Evolutionary conservation across 2,888 invertebrate genomes (phyloP).

Genomic region (Mamestra brassicae): DNA sequence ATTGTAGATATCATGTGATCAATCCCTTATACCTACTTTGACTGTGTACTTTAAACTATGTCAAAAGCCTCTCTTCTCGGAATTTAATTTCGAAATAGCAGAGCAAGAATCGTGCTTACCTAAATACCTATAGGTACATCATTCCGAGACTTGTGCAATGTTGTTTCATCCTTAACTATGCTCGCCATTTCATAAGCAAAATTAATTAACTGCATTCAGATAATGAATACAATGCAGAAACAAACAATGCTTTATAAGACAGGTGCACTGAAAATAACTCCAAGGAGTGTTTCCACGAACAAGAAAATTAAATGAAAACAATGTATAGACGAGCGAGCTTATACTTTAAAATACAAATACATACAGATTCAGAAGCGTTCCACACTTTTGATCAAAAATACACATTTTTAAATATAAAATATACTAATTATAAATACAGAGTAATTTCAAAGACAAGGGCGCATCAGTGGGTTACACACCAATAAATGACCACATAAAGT

Average conservation of each 20-base stretch:
- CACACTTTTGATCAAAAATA: slow-evolving; percentile 56
- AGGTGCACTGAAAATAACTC: background rate
- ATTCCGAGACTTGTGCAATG: background rate
- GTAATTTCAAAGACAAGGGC: slow-evolving; percentile 47
- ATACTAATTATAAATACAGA: slow-evolving; percentile 37
- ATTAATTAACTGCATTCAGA: slow-evolving; percentile 34
- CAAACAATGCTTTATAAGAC: background rate
- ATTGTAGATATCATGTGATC: too few species aligned
- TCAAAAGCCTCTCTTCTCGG: too few species aligned
- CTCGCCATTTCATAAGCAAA: background rate
- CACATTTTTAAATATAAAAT: slow-evolving; percentile 41
- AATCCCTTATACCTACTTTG: too few species aligned
- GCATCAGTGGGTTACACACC: slow-evolving; percentile 67
- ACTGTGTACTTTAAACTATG: too few species aligned
- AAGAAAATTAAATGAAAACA: slow-evolving; percentile 1
- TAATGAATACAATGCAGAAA: slow-evolving; percentile 10
- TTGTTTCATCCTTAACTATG: slow-evolving; percentile 2
- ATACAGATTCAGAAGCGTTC: slow-evolving; percentile 58
- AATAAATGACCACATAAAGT: slow-evolving; percentile 27
- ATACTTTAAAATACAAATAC: slow-evolving; percentile 72
- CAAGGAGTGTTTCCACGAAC: background rate
- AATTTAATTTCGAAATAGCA: background rate
- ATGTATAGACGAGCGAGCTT: slow-evolving; percentile 67
- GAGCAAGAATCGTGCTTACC: background rate
- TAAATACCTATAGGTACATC: background rate